Evolutionary conservation across 2,113 vertebrate genomes (phyloP).

Genomic region (Aspidoscelis tigris): DNA sequence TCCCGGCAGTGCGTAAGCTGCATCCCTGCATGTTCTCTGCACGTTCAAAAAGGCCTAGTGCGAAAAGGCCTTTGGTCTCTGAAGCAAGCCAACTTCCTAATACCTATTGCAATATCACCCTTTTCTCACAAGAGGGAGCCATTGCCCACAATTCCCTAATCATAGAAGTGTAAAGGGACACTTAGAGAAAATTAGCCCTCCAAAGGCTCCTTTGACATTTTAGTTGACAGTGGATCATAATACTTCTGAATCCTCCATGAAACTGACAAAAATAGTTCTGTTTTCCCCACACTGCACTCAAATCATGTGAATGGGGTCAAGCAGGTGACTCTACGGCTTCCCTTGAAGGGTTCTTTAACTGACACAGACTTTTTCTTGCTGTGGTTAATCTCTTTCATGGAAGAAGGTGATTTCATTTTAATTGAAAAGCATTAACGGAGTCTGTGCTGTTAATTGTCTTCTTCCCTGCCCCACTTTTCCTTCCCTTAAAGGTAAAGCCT

Average conservation of each 20-base stretch:
- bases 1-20: too few relatives aligned
- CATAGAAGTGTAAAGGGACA: too few relatives aligned
- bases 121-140: conserved; percentile 60
- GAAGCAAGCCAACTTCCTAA: background rate
- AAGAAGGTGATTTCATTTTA: background rate
- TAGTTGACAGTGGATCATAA: rapidly evolving
- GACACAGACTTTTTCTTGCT: background rate
- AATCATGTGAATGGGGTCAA: background rate
- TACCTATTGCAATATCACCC: conserved; percentile 29
- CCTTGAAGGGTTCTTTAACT: background rate
- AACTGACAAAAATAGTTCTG: background rate
- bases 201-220: rapidly evolving
- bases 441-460: background rate
- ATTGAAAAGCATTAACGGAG: background rate
- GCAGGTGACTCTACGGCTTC: background rate
- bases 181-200: too few relatives aligned
- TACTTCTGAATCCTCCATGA: background rate
- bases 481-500: background rate
- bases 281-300: background rate
- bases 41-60: too few relatives aligned
- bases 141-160: conserved; percentile 3
- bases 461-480: background rate
- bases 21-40: too few relatives aligned
- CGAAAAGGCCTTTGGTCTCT: background rate
- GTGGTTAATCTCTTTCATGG: background rate